phyloP scores from a whole-genome alignment of 2,797 vertebrate species.

The Apogon hyalosoma region DNA sequence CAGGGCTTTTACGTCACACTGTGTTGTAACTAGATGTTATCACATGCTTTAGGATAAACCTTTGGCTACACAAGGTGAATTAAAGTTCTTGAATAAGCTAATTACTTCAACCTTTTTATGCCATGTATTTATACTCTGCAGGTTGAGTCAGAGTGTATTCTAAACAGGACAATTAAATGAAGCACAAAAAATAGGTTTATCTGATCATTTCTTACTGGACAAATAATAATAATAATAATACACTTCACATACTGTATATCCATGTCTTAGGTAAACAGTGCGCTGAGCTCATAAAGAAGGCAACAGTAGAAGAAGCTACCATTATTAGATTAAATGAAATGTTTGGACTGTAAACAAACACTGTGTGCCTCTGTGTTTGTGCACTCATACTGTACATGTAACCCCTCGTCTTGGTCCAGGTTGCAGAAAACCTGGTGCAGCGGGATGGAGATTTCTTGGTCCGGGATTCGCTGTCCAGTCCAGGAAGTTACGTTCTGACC shows the following conservation, averaged over 20 bases:
- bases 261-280: conserved; percentile 13
- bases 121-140: too few relatives aligned
- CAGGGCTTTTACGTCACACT: too few relatives aligned
- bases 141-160: background rate
- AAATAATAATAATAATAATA: conserved; percentile 1
- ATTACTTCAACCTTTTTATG: too few relatives aligned
- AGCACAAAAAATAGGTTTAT: background rate
- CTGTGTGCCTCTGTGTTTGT: conserved; percentile 9
- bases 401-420: conserved; percentile 76
- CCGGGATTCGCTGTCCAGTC: conserved; percentile 94
- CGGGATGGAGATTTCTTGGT: conserved; percentile 97
- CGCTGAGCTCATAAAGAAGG: conserved; percentile 25
- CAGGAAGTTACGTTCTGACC: conserved; percentile 95
- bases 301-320: conserved; percentile 17
- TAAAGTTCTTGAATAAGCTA: too few relatives aligned
- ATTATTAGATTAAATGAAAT: conserved; percentile 51
- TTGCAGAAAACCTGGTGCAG: conserved; percentile 91
- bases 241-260: conserved; percentile 1
- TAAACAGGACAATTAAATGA: background rate
- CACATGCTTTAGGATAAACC: too few relatives aligned
- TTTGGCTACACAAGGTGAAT: too few relatives aligned
- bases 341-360: conserved; percentile 62
- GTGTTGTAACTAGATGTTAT: too few relatives aligned
- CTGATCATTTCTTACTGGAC: background rate
- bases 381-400: background rate